phyloP scores from a whole-genome alignment of 2,797 vertebrate species.

The Xyrichtys novacula region DNA sequence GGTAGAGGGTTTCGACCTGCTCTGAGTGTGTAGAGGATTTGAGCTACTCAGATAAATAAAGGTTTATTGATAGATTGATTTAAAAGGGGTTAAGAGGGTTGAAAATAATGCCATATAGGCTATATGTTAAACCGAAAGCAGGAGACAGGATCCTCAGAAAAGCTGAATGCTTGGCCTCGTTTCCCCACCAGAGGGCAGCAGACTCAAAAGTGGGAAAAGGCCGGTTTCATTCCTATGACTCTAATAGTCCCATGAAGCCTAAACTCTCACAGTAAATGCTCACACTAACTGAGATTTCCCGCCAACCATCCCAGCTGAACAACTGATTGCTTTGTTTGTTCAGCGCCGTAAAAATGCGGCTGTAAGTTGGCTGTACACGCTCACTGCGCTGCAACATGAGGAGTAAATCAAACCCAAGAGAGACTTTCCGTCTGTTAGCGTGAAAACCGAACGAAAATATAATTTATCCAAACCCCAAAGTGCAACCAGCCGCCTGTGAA shows the following conservation, averaged over 20 bases:
- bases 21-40: too few relatives aligned
- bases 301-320: neutral
- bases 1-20: too few relatives aligned
- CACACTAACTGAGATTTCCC: constrained; percentile 1
- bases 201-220: constrained; percentile 38
- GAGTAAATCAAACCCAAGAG: constrained; percentile 4
- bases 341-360: constrained; percentile 1
- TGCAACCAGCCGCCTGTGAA: constrained; percentile 31
- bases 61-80: too few relatives aligned
- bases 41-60: too few relatives aligned
- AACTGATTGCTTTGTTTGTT: constrained; percentile 22
- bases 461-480: constrained; percentile 9
- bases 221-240: neutral
- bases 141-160: neutral
- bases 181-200: constrained; percentile 82
- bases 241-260: too few relatives aligned
- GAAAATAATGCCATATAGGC: neutral
- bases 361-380: constrained; percentile 2
- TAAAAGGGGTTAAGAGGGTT: too few relatives aligned
- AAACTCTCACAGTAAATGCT: constrained; percentile 1
- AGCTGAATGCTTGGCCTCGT: constrained; percentile 1
- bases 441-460: constrained; percentile 13
- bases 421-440: neutral
- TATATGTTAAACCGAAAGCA: neutral
- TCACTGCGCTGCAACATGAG: neutral